Base-by-base conservation (phyloP, 2,797 vertebrate genomes). In the Amazona finschi region DNA sequence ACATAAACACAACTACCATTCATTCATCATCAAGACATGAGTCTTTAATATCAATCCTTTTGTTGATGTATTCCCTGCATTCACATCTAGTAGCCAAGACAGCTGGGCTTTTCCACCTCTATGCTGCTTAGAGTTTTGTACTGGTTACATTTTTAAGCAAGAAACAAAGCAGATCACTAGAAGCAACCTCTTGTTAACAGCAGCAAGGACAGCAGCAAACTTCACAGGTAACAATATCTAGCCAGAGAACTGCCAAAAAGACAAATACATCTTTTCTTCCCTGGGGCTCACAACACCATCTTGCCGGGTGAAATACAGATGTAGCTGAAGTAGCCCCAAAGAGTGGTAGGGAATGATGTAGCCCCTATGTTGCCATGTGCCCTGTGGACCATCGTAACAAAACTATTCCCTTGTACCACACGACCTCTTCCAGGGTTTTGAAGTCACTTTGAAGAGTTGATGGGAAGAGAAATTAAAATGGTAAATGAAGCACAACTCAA, bases 131-230 rank as follows among this genome's bases (percentile, higher is more conserved):
- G 44, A 52, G 15, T 58, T 84, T 72, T 49, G 31, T 38, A 21
- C 10, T 53, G 18, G 2, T 27, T 53, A 15, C 3, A 25, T 49
- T 72, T 89, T 87, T 52, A 72, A 82, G 21, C 15, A 79, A 31
- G 17, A 65, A 46, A 49, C 12, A 19, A 67, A 50, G 38, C 12
- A 77, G 39, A 24, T 21, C 15, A 3, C 16, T 18, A 31, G 52
- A 44, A 52, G 27, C 1, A 1, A 36, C 1, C 3, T 60, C 24
- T 18, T 4, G 0, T 17, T 55, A 43, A 52, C 5, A 60, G 13
- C 0, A 0, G 12, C 25, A 22, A 72, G 13, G 39, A 78, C 12
- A 64, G 12, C 9, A 52, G 15, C 21, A 72, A n/a, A 44, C 7
- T 38, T 33, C 41, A 15, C 4, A 22, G 19, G 15, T 10, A 60